A percentile compares a stretch with the other conserved stretches of the same genome.
Conservation (phyloP, 2,888 invertebrate genomes). For the Carterocephalus palaemon region DNA sequence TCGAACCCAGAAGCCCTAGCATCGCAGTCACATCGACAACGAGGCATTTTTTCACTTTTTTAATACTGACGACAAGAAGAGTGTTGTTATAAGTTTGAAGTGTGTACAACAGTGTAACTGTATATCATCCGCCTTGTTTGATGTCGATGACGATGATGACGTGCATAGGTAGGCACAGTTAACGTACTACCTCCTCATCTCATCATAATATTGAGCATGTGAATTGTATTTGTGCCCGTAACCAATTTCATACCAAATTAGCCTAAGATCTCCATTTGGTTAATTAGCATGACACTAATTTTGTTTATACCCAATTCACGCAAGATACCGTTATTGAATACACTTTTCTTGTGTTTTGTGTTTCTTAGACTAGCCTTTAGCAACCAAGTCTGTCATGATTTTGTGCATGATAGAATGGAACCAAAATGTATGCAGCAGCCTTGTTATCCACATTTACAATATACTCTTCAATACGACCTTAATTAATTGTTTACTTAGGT, state of each 20-base stretch:
- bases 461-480: not conserved
- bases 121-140: too few species aligned
- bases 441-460: not conserved
- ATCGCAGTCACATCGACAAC: too few species aligned
- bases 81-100: too few species aligned
- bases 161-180: too few species aligned
- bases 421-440: not conserved
- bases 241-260: slow-evolving; percentile 44
- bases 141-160: too few species aligned
- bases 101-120: too few species aligned
- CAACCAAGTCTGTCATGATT: slow-evolving; percentile 4
- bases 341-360: too few species aligned
- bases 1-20: too few species aligned
- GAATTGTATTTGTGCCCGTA: slow-evolving; percentile 8
- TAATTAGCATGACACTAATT: slow-evolving; percentile 70
- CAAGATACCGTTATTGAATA: slow-evolving; percentile 61
- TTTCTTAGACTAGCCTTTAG: too few species aligned
- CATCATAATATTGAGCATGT: not conserved
- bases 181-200: too few species aligned
- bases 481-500: not conserved
- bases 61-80: too few species aligned
- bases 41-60: too few species aligned
- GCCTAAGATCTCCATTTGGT: slow-evolving; percentile 59
- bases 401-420: not conserved
- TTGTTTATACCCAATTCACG: slow-evolving; percentile 59